Base-by-base conservation (phyloP, 2,113 vertebrate genomes). In the Cranoglanis bouderius region DNA sequence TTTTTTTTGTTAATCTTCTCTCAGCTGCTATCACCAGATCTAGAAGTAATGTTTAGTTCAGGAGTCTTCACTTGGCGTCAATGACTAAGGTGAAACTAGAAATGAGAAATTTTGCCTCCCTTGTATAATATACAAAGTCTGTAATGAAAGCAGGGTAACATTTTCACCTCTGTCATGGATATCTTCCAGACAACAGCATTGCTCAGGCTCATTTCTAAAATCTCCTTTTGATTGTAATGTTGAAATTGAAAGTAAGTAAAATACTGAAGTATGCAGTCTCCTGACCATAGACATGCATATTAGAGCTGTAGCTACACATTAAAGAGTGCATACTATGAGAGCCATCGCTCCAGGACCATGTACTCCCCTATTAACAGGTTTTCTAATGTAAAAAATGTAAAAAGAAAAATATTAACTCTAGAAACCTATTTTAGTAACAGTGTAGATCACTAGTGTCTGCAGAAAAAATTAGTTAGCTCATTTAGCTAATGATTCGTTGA, bases 1-100 rank as follows among this genome's bases (percentile, higher is more conserved):
- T 29, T 72, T 32, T 84, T 46, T 49, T 53, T 38, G 35, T 80
- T 55, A 61, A 61, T 26, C 18, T 46, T 72, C 40, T 55, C 32
- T 87, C 77, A 67, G 86, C 61, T 87, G 77, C 78, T 82, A 67
- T 87, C 46, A 70, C 51, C n/a, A 38, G 38, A 72, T 53, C 32
- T 78, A 9, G 7, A 46, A 59, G 49, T 87, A 26, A 51, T 55
- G 29, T 29, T 70, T 70, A 67, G 38, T 70, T 46, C 32, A 59
- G 43, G 82, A 81, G 49, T 43, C 29, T 67, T 29, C 18, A 53
- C 35, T 70, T 55, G 46, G 24, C 10, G 72, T 57, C 10, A 35
- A 14, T 70, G 70, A 24, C 49, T 13, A 16, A 51, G 29, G 46
- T 21, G 70, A 43, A 26, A 75, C 1, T 46, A 43, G 67, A 72